Conservation (phyloP, 2,888 invertebrate species). For the Creontiades dilutus region DNA sequence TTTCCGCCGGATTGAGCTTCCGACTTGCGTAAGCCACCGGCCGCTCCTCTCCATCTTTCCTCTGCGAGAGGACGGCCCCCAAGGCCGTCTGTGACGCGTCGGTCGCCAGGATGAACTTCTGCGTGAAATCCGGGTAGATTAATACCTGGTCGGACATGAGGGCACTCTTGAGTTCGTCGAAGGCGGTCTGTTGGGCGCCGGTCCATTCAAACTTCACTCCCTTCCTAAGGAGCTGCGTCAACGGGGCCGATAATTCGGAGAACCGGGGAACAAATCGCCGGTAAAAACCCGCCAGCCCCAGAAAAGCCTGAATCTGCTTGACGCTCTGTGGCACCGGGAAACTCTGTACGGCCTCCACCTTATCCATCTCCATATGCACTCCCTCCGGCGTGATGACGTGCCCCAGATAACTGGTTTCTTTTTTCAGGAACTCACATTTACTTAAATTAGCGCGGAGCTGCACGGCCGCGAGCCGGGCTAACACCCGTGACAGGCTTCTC, state of each 20-base stretch:
- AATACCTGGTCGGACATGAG: conserved; percentile 76
- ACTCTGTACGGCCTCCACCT: conserved; percentile 2
- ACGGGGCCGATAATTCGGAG: conserved; percentile 75
- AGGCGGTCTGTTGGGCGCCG: conserved; percentile 71
- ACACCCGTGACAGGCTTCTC: neutral
- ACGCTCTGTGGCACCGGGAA: conserved; percentile 50
- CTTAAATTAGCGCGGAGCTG: neutral
- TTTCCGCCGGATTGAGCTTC: too few relatives aligned
- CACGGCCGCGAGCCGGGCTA: neutral
- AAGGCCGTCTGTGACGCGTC: conserved; percentile 57
- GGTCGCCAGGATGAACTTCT: conserved; percentile 73
- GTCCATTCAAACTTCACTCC: conserved; percentile 75
- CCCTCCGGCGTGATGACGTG: conserved; percentile 34
- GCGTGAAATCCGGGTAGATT: conserved; percentile 73
- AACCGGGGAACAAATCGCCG: conserved; percentile 78
- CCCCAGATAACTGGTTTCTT: too few relatives aligned
- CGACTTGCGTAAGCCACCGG: too few relatives aligned
- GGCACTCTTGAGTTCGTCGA: conserved; percentile 69
- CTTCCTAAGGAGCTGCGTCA: conserved; percentile 74
- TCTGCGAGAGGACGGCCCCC: too few relatives aligned
- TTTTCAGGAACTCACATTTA: too few relatives aligned
- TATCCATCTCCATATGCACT: conserved; percentile 63
- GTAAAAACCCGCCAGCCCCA: conserved; percentile 78
- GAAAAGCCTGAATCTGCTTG: conserved; percentile 76
- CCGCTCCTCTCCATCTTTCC: too few relatives aligned